Conservation (phyloP, 2,113 vertebrate genomes). For the Malurus melanocephalus region DNA sequence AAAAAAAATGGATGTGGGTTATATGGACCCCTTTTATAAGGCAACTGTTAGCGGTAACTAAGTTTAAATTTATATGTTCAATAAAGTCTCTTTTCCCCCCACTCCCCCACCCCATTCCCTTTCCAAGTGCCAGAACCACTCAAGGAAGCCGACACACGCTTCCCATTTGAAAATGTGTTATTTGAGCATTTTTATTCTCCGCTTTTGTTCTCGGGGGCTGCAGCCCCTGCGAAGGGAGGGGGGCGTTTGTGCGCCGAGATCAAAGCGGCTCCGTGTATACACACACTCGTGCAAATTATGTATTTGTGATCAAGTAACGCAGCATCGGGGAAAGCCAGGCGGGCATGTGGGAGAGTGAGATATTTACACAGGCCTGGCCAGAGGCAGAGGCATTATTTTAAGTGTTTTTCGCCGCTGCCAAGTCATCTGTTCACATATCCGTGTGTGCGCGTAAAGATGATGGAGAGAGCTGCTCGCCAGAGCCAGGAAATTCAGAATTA, state of each 20-base stretch:
- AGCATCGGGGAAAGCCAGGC: constrained; percentile 22
- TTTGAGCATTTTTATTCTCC: constrained; percentile 42
- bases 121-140: constrained; percentile 21
- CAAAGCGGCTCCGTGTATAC: constrained; percentile 38
- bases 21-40: constrained; percentile 49
- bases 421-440: constrained; percentile 47
- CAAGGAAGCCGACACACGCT: constrained; percentile 45
- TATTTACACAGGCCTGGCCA: constrained; percentile 57
- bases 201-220: constrained; percentile 44
- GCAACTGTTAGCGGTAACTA: constrained; percentile 45
- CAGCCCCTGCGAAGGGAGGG: not conserved
- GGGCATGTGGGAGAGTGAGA: constrained; percentile 51
- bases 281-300: constrained; percentile 63
- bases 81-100: constrained; percentile 12
- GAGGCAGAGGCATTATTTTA: constrained; percentile 55
- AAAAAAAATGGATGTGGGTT: constrained; percentile 18
- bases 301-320: constrained; percentile 64
- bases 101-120: not conserved
- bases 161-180: constrained; percentile 53
- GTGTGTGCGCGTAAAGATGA: constrained; percentile 26
- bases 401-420: constrained; percentile 28
- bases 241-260: constrained; percentile 20
- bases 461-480: not conserved
- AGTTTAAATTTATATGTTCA: constrained; percentile 55
- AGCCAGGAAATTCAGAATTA: not conserved